phyloP scores from a whole-genome alignment of 1,140 invertebrate species.

The Homarus americanus region DNA sequence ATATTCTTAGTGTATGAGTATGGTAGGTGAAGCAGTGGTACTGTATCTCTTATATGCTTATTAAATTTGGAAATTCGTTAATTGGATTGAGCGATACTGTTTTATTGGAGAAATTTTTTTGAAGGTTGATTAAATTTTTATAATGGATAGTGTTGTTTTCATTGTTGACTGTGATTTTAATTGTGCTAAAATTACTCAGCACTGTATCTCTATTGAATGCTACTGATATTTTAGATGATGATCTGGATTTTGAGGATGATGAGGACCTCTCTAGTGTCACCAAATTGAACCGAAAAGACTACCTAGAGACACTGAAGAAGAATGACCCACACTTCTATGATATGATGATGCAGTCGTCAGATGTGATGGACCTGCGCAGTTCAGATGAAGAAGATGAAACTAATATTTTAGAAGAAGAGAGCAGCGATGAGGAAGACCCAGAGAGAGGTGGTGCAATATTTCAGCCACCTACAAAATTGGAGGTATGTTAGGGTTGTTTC shows the following conservation, averaged over 20 bases:
- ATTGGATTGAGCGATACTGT: too few relatives aligned
- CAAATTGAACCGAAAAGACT: constrained; percentile 50
- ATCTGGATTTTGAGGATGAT: constrained; percentile 45
- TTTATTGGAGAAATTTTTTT: too few relatives aligned
- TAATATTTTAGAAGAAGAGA: not conserved
- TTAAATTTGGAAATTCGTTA: too few relatives aligned
- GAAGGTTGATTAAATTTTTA: too few relatives aligned
- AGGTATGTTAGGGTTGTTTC: constrained; percentile 4
- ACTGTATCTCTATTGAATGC: too few relatives aligned
- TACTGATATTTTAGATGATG: not conserved
- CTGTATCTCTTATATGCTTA: too few relatives aligned
- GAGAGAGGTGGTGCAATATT: constrained; percentile 37
- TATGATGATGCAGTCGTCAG: constrained; percentile 52
- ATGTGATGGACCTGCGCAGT: constrained; percentile 51
- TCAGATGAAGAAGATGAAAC: constrained; percentile 47
- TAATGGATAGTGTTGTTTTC: too few relatives aligned
- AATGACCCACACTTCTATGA: constrained; percentile 50
- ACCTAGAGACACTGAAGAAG: constrained; percentile 56
- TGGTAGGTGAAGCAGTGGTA: too few relatives aligned
- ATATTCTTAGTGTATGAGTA: too few relatives aligned
- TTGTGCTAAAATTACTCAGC: too few relatives aligned
- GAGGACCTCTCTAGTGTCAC: constrained; percentile 27
- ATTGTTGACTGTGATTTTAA: too few relatives aligned
- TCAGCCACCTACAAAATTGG: constrained; percentile 21
- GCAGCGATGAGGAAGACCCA: not conserved